A percentile compares a stretch with the other conserved stretches of the same genome.
Conservation (phyloP, 2,888 invertebrate genomes). For the Microctonus hyperodae region DNA sequence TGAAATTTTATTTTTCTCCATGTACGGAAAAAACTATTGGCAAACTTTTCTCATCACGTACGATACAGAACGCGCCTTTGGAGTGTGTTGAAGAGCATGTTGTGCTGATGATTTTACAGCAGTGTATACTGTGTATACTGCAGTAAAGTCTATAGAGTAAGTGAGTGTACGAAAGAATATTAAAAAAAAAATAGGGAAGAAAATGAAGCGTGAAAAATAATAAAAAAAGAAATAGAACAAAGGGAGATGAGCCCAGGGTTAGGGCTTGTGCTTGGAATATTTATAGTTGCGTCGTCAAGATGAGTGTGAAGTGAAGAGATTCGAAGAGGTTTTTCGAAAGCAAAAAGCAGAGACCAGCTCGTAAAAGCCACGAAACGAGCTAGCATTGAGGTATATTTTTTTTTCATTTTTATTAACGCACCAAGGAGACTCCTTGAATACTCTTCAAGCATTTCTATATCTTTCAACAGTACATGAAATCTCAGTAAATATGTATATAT, state of each 20-base stretch:
- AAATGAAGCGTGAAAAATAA: constrained; percentile 8
- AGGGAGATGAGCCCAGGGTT: neutral
- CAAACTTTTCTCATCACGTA: constrained; percentile 37
- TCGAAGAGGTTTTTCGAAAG: constrained; percentile 17
- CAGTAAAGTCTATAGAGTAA: constrained; percentile 26
- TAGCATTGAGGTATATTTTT: neutral
- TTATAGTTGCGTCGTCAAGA: constrained; percentile 54
- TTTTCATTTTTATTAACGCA: neutral
- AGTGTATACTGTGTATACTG: neutral
- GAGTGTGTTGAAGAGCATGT: neutral
- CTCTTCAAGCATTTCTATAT: neutral
- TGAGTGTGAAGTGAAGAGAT: constrained; percentile 35
- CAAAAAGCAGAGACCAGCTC: constrained; percentile 24
- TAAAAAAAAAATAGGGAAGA: neutral
- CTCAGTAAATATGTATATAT: neutral
- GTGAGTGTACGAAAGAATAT: neutral
- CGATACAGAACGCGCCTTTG: neutral
- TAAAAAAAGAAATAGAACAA: constrained; percentile 15
- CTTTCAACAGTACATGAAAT: neutral
- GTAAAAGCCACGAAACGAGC: constrained; percentile 27
- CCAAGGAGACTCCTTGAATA: neutral
- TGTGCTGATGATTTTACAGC: neutral
- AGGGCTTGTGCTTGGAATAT: constrained; percentile 38
- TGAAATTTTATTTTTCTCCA: neutral
- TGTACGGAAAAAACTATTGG: neutral